Evolutionary conservation across 2,888 invertebrate genomes (phyloP).

Genomic region (Eledona agricola): DNA sequence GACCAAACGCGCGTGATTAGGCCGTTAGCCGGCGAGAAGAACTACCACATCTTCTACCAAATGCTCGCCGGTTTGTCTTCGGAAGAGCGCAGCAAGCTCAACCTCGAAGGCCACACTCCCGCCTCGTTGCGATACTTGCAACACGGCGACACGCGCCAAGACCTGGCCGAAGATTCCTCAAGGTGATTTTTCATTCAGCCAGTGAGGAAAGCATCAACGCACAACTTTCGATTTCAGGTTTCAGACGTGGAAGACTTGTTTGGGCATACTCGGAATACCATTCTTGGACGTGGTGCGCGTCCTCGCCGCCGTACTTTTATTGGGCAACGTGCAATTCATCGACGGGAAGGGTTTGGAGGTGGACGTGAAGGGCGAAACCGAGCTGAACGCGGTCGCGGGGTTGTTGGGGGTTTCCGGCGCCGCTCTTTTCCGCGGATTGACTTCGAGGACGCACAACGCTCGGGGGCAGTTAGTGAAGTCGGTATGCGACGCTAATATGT

Average conservation of each 20-base stretch:
- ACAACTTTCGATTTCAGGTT: constrained; percentile 66
- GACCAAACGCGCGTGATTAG: constrained; percentile 92
- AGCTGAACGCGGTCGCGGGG: constrained; percentile 86
- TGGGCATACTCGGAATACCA: constrained; percentile 91
- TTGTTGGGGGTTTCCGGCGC: constrained; percentile 81
- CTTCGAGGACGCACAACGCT: constrained; percentile 81
- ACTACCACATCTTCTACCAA: constrained; percentile 97
- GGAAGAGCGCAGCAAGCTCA: constrained; percentile 87
- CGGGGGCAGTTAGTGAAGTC: constrained; percentile 82
- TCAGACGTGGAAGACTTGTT: constrained; percentile 91
- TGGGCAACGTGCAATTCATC: constrained; percentile 91
- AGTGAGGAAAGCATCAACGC: constrained; percentile 1
- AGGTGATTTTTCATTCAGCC: constrained; percentile 50
- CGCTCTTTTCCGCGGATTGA: constrained; percentile 81
- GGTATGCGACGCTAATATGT: constrained; percentile 84
- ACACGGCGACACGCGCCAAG: constrained; percentile 76
- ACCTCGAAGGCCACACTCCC: constrained; percentile 85
- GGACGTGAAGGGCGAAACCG: constrained; percentile 82
- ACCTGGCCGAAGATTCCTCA: constrained; percentile 75
- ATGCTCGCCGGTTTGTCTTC: constrained; percentile 87
- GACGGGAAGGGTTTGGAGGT: constrained; percentile 81
- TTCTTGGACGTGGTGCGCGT: constrained; percentile 93
- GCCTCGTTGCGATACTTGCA: constrained; percentile 84
- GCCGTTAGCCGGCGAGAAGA: constrained; percentile 85
- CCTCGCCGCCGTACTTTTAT: constrained; percentile 85